A percentile compares a stretch with the other conserved stretches of the same genome.
These are phyloP conservation scores for Crax fasciolata DNA, from an alignment of 2,797 vertebrate species.

Conservation along the genomic window DNA sequence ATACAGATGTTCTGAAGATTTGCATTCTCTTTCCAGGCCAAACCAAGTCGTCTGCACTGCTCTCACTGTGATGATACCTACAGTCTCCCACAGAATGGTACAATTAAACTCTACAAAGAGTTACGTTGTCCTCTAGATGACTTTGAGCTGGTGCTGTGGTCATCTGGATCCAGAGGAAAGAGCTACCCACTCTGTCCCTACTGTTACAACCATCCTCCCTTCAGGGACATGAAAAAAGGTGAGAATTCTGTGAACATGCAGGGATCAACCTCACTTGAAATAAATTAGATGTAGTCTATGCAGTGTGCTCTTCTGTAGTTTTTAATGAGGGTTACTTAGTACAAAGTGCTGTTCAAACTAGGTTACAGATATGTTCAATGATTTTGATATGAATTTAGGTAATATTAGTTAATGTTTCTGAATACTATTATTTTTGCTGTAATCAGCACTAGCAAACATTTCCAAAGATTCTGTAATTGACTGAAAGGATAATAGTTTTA, in stretches of 20 bases:
- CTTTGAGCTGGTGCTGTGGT: conserved; percentile 97
- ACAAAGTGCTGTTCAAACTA: background rate
- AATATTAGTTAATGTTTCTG: background rate
- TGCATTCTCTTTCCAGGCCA: conserved; percentile 85
- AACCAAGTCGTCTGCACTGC: conserved; percentile 97
- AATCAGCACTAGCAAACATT: background rate
- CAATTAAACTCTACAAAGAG: conserved; percentile 98
- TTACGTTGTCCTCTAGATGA: conserved; percentile 95
- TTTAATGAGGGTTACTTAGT: background rate
- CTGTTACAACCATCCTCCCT: conserved; percentile 96
- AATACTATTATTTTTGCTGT: background rate
- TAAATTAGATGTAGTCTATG: background rate
- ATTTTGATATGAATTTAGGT: accelerated
- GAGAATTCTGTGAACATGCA: background rate
- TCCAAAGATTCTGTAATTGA: background rate
- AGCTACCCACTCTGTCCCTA: conserved; percentile 97
- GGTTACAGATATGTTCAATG: background rate
- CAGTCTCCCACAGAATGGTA: conserved; percentile 95
- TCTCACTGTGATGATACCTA: conserved; percentile 99
- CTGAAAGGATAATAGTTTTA: background rate
- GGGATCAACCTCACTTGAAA: background rate
- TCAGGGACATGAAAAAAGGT: conserved; percentile 99
- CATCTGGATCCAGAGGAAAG: conserved; percentile 93
- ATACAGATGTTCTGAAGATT: background rate
- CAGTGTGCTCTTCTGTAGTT: background rate